Evolutionary conservation across 2,113 vertebrate genomes (phyloP).

Genomic region (Tamias sibiricus): DNA sequence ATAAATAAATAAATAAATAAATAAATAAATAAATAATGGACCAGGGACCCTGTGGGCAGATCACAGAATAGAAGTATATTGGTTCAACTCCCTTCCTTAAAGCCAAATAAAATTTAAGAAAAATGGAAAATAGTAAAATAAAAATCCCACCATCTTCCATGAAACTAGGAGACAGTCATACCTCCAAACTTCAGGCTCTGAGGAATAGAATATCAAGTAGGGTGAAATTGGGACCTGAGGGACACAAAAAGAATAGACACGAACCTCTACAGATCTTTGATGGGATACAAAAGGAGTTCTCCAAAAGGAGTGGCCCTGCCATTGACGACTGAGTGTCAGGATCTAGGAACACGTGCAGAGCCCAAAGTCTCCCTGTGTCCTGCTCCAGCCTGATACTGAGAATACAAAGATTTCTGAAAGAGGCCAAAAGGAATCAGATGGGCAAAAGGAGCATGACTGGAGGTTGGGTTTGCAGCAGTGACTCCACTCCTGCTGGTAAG

Average conservation of each 20-base stretch:
- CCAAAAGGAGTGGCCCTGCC: neutral
- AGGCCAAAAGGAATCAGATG: neutral
- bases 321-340: neutral
- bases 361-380: neutral
- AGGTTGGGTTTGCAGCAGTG: neutral
- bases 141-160: neutral
- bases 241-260: neutral
- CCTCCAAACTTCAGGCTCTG: neutral
- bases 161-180: neutral
- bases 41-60: neutral
- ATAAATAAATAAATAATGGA: neutral
- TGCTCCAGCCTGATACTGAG: neutral
- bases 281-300: neutral
- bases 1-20: constrained; percentile 29
- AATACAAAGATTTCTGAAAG: neutral
- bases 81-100: neutral
- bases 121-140: neutral
- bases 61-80: neutral
- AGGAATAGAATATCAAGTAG: neutral
- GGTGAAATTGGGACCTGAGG: neutral
- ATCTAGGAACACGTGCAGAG: neutral
- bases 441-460: neutral
- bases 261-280: neutral
- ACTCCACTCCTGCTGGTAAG: neutral
- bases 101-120: neutral